phyloP scores from a whole-genome alignment of 1,140 invertebrate species.

The Bathynomus jamesi region DNA sequence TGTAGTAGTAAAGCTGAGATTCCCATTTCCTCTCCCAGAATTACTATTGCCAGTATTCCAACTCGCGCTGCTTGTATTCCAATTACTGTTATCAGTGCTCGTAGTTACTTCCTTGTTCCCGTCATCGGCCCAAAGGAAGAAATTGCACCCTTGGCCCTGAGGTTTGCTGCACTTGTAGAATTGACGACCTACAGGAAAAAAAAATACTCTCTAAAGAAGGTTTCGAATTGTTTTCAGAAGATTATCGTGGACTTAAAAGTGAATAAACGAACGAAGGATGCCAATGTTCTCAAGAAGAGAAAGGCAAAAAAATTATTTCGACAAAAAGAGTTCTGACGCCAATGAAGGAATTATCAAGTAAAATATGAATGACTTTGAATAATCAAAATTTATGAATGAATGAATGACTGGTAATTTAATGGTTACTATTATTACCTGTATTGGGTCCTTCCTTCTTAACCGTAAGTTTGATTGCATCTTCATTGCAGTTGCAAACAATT shows the following conservation, averaged over 20 bases:
- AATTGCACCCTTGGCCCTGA: conserved; percentile 54
- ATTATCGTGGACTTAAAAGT: no score
- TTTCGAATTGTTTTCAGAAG: no score
- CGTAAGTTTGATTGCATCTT: conserved; percentile 45
- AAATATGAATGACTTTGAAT: no score
- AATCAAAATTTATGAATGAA: neutral
- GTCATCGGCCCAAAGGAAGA: conserved; percentile 66
- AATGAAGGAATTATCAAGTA: no score
- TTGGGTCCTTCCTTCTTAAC: conserved; percentile 53
- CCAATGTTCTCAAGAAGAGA: no score
- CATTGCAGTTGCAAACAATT: conserved; percentile 47
- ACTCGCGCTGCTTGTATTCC: conserved; percentile 1
- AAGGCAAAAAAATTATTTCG: no score
- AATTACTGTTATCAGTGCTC: conserved; percentile 2
- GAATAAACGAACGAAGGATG: no score
- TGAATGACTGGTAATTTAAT: neutral
- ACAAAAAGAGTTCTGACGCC: no score
- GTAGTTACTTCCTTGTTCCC: conserved; percentile 28
- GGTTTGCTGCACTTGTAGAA: conserved; percentile 66
- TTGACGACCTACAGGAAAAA: conserved; percentile 54
- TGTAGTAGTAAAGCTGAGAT: neutral
- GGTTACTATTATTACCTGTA: conserved; percentile 43
- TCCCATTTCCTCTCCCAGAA: conserved; percentile 10
- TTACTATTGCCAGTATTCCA: conserved; percentile 3
- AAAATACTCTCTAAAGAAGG: conserved; percentile 19